Evolutionary conservation across 2,888 invertebrate species (phyloP).

Genomic region (Halictus ligatus): DNA sequence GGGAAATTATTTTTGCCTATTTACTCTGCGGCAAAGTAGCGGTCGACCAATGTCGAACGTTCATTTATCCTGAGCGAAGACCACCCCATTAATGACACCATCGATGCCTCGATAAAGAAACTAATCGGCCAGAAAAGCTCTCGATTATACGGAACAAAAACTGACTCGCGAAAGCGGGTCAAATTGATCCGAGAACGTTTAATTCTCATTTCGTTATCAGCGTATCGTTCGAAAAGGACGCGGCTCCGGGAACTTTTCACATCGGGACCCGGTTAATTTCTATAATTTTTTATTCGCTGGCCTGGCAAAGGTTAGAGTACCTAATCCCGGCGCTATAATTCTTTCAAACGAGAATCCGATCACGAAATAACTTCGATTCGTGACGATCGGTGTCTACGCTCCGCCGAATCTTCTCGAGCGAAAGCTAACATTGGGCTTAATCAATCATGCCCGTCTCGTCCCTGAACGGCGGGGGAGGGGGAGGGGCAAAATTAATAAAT

Average conservation of each 20-base stretch:
- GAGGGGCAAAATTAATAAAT: constrained; percentile 10
- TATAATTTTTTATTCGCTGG: background rate
- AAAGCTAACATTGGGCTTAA: background rate
- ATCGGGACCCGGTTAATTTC: background rate
- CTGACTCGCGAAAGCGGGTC: background rate
- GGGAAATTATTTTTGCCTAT: background rate
- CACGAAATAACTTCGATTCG: background rate
- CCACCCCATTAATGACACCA: background rate
- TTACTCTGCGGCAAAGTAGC: background rate
- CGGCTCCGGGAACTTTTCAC: background rate
- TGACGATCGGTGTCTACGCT: background rate
- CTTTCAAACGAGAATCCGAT: background rate
- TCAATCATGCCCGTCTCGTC: constrained; percentile 1
- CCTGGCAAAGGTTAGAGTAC: background rate
- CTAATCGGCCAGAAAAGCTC: constrained; percentile 10
- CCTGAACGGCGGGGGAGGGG: no score
- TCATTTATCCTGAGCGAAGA: background rate
- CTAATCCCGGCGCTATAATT: background rate
- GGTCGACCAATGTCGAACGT: background rate
- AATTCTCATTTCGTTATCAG: background rate
- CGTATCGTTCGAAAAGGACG: background rate
- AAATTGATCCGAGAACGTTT: background rate
- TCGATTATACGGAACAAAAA: background rate
- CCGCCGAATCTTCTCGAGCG: background rate
- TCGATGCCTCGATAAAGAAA: background rate